Evolutionary conservation across 2,797 vertebrate species (phyloP).

Genomic region (Molossus alvarezi): DNA sequence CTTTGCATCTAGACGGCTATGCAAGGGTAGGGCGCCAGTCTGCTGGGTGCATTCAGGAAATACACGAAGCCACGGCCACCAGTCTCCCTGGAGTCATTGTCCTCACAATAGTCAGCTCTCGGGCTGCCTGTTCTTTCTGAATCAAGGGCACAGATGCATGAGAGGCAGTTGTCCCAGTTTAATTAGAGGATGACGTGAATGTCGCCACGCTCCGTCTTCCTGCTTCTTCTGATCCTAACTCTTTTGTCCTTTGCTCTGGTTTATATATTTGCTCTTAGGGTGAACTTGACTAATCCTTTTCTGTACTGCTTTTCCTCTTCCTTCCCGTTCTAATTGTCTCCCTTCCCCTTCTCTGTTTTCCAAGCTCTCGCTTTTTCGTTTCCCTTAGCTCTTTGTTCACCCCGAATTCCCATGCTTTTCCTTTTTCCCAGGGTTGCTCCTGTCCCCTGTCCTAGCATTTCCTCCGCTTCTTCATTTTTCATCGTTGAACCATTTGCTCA

Average conservation of each 20-base stretch:
- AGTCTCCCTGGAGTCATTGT: background rate
- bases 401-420: background rate
- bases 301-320: background rate
- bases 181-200: constrained; percentile 64
- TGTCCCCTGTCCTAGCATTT: background rate
- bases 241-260: background rate
- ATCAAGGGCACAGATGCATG: background rate
- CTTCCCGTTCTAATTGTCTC: background rate
- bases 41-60: background rate
- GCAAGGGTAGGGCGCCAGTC: background rate
- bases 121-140: background rate
- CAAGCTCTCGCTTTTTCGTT: background rate
- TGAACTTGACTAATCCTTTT: background rate
- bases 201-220: background rate
- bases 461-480: background rate
- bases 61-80: background rate
- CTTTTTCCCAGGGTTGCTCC: background rate
- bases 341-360: background rate
- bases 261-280: background rate
- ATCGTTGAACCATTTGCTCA: background rate
- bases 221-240: background rate
- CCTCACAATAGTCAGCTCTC: background rate
- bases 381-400: background rate
- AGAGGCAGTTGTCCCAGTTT: constrained; percentile 45
- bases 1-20: constrained; percentile 58